A percentile compares a stretch with the other conserved stretches of the same genome.
Evolutionary conservation across 2,113 vertebrate genomes (phyloP).

Genomic region (Ammodytes dubius): DNA sequence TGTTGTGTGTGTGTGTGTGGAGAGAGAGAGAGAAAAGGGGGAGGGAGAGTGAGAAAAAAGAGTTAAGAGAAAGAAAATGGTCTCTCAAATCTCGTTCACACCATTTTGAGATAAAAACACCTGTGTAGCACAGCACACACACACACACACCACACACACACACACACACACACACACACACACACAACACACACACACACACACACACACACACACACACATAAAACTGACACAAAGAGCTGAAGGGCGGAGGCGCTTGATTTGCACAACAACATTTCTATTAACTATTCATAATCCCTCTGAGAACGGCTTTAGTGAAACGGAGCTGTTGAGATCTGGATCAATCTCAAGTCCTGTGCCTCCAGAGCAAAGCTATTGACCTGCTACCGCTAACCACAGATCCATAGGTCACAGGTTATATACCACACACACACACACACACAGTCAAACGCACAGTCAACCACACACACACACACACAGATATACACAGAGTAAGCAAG

Average conservation of each 20-base stretch:
- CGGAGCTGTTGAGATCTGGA: constrained; percentile 17
- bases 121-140: not conserved
- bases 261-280: not conserved
- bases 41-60: not conserved
- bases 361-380: constrained; percentile 15
- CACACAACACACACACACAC: not conserved
- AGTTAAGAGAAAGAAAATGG: constrained; percentile 14
- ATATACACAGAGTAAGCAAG: too few species aligned
- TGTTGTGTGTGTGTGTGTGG: constrained; percentile 8
- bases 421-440: too few species aligned
- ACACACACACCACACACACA: not conserved
- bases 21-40: constrained; percentile 6
- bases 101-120: not conserved
- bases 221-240: not conserved
- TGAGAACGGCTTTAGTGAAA: not conserved
- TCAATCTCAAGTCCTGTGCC: constrained; percentile 17
- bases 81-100: not conserved
- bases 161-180: not conserved
- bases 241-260: not conserved
- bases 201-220: not conserved
- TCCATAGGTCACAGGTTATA: constrained; percentile 29
- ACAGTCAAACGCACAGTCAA: too few species aligned
- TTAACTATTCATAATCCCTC: not conserved
- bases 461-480: too few species aligned
- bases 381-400: not conserved